These are phyloP conservation scores for Dolichotis patagonum DNA, from an alignment of 2,113 vertebrate genomes.

Conservation along the genomic window DNA sequence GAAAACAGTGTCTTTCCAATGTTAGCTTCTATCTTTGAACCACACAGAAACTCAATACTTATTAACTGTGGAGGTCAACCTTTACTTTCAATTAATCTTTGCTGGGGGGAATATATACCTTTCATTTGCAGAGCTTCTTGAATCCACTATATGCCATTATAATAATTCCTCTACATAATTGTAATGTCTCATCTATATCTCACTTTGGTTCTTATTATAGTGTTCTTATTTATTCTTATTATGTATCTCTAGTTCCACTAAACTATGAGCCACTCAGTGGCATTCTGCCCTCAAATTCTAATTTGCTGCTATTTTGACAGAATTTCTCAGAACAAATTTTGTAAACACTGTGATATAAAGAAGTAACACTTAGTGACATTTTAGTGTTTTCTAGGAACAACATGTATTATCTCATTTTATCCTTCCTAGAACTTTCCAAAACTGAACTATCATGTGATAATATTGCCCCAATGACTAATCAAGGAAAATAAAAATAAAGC, in stretches of 20 bases:
- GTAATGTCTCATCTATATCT: neutral
- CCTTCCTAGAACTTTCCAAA: neutral
- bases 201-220: neutral
- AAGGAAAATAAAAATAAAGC: neutral
- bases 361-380: neutral
- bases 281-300: neutral
- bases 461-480: neutral
- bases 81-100: neutral
- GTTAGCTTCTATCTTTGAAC: neutral
- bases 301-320: neutral
- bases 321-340: neutral
- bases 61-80: neutral
- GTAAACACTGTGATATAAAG: neutral
- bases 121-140: neutral
- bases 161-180: neutral
- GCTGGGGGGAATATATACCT: neutral
- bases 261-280: neutral
- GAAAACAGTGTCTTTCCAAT: neutral
- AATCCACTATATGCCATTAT: neutral
- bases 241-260: neutral
- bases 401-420: neutral
- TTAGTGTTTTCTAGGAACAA: neutral
- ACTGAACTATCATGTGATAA: neutral
- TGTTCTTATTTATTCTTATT: neutral
- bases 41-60: neutral